A percentile compares a stretch with the other conserved stretches of the same genome.
phyloP scores from a whole-genome alignment of 2,888 invertebrate genomes.

The Unio pictorum region DNA sequence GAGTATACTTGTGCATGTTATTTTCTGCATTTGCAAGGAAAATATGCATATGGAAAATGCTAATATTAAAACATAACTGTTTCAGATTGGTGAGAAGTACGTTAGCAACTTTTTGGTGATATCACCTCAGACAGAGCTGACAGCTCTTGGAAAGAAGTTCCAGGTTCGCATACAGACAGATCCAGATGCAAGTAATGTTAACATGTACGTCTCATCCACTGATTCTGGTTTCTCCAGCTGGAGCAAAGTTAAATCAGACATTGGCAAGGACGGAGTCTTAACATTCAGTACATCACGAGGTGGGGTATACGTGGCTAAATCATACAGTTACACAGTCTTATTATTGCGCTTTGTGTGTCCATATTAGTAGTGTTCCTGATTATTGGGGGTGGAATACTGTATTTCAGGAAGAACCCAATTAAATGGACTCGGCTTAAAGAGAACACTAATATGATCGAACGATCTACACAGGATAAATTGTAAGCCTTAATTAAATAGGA shows the following conservation, averaged over 20 bases:
- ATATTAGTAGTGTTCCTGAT: slow-evolving; percentile 49
- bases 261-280: slow-evolving; percentile 45
- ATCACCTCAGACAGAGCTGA: slow-evolving; percentile 50
- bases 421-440: slow-evolving; percentile 10
- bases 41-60: neutral
- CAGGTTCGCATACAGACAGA: slow-evolving; percentile 40
- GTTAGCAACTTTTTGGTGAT: slow-evolving; percentile 61
- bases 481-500: no score
- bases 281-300: slow-evolving; percentile 50
- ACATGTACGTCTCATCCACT: slow-evolving; percentile 48
- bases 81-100: slow-evolving; percentile 58
- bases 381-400: slow-evolving; percentile 47
- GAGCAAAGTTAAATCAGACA: slow-evolving; percentile 50
- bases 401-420: slow-evolving; percentile 30
- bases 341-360: slow-evolving; percentile 56
- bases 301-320: slow-evolving; percentile 62
- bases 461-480: no score
- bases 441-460: no score
- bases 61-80: slow-evolving; percentile 8
- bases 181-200: slow-evolving; percentile 33
- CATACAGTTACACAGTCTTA: slow-evolving; percentile 44
- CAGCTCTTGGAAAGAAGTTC: slow-evolving; percentile 40
- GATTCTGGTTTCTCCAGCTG: slow-evolving; percentile 48
- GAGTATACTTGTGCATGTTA: neutral
- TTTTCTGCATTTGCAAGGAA: neutral